Evolutionary conservation across 2,113 vertebrate species (phyloP).

Genomic region (Notothenia coriiceps): DNA sequence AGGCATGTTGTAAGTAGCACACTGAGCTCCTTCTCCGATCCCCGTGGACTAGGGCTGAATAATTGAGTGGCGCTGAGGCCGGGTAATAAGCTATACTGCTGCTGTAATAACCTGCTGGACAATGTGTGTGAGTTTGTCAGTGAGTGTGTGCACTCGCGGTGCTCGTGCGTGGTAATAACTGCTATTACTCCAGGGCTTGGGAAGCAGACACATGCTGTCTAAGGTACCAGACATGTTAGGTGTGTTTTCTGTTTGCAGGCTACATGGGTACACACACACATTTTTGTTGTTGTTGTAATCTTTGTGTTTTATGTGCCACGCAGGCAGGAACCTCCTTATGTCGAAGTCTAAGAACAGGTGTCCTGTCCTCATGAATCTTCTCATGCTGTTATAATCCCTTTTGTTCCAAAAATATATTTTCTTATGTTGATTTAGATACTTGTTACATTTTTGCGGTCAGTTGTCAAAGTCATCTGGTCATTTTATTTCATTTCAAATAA

Average conservation of each 20-base stretch:
- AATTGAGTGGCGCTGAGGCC: slow-evolving; percentile 76
- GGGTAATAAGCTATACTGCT: slow-evolving; percentile 75
- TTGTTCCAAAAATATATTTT: background rate
- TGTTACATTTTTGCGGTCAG: background rate
- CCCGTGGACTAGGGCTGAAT: slow-evolving; percentile 76
- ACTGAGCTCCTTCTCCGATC: slow-evolving; percentile 71
- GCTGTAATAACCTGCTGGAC: slow-evolving; percentile 77
- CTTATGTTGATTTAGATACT: background rate
- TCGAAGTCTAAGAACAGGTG: background rate
- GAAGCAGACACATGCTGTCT: slow-evolving; percentile 48
- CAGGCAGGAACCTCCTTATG: background rate
- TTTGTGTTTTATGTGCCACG: background rate
- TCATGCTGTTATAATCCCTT: background rate
- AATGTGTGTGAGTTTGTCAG: slow-evolving; percentile 30
- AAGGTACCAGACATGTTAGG: slow-evolving; percentile 40
- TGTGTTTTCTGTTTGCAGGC: slow-evolving; percentile 10
- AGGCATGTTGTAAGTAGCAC: slow-evolving; percentile 84
- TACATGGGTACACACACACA: background rate
- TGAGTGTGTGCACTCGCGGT: slow-evolving; percentile 21
- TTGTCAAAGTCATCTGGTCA: background rate
- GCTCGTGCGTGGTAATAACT: slow-evolving; percentile 54
- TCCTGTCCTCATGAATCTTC: background rate
- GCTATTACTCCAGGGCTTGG: slow-evolving; percentile 58
- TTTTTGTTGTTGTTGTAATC: slow-evolving; percentile 8
- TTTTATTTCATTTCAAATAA: background rate